A percentile compares a stretch with the other conserved stretches of the same genome.
Evolutionary conservation across 1,140 invertebrate genomes (phyloP).

Genomic region (Brachionus manjavacas): DNA sequence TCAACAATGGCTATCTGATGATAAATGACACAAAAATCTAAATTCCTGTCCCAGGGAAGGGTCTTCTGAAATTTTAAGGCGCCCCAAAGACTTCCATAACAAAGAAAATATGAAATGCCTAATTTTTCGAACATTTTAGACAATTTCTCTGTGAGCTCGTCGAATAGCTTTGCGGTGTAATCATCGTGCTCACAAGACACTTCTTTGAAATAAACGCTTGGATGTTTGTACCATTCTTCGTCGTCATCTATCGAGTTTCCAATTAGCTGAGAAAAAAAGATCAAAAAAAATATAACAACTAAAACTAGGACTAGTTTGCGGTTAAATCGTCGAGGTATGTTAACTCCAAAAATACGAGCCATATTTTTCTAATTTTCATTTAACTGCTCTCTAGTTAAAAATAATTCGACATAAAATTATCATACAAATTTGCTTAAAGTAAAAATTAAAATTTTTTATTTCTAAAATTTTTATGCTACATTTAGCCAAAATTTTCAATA

Average conservation of each 20-base stretch:
- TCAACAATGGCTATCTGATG: slow-evolving; percentile 55
- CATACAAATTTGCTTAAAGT: background rate
- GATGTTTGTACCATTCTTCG: slow-evolving; percentile 27
- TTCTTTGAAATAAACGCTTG: slow-evolving; percentile 1
- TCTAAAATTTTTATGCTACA: background rate
- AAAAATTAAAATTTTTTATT: background rate
- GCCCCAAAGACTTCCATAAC: slow-evolving; percentile 62
- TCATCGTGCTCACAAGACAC: background rate
- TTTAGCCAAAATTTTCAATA: background rate
- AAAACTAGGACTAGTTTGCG: background rate
- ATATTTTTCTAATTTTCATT: background rate
- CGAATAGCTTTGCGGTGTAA: background rate
- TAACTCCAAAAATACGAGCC: slow-evolving; percentile 3
- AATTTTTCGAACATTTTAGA: slow-evolving; percentile 48
- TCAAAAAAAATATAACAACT: background rate
- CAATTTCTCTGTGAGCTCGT: background rate
- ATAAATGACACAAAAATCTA: slow-evolving; percentile 59
- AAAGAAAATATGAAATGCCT: slow-evolving; percentile 58
- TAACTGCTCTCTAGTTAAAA: background rate
- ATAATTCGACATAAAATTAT: background rate
- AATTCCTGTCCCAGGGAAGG: slow-evolving; percentile 59
- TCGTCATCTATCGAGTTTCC: slow-evolving; percentile 14
- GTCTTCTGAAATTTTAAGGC: slow-evolving; percentile 55
- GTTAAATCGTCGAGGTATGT: background rate
- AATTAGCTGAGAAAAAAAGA: background rate